Conservation (phyloP, 2,888 invertebrate genomes). For the Andricus quercusramuli region DNA sequence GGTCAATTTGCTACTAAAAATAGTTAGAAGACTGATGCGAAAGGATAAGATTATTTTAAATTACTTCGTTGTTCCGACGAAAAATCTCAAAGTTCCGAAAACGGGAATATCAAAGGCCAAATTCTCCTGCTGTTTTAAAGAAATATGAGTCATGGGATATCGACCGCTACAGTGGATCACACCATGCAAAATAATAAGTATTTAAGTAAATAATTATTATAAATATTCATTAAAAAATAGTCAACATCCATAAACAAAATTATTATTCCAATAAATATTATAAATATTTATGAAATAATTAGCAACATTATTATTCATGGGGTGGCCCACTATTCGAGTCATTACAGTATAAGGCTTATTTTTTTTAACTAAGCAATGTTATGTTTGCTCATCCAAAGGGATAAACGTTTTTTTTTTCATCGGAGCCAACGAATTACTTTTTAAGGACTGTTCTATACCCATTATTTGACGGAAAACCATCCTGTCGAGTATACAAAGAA, state of each 20-base stretch:
- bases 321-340: too few species aligned
- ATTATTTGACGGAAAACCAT: background rate
- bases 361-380: too few species aligned
- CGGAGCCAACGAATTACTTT: background rate
- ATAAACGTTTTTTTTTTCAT: background rate
- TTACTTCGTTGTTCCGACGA: background rate
- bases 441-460: background rate
- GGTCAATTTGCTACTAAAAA: conserved; percentile 27
- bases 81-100: background rate
- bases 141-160: too few species aligned
- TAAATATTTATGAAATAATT: too few species aligned
- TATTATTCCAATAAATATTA: too few species aligned
- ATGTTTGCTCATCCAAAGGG: background rate
- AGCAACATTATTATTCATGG: too few species aligned
- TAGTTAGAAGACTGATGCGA: conserved; percentile 6
- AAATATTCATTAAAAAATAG: too few species aligned
- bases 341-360: too few species aligned
- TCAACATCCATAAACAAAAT: too few species aligned
- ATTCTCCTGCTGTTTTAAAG: background rate
- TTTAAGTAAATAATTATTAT: too few species aligned
- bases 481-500: background rate
- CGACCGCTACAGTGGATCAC: too few species aligned
- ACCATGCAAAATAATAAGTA: too few species aligned
- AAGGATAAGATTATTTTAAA: background rate
- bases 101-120: background rate